These are phyloP conservation scores for Margaritifera margaritifera DNA, from an alignment of 2,888 invertebrate species.

Conservation along the genomic window DNA sequence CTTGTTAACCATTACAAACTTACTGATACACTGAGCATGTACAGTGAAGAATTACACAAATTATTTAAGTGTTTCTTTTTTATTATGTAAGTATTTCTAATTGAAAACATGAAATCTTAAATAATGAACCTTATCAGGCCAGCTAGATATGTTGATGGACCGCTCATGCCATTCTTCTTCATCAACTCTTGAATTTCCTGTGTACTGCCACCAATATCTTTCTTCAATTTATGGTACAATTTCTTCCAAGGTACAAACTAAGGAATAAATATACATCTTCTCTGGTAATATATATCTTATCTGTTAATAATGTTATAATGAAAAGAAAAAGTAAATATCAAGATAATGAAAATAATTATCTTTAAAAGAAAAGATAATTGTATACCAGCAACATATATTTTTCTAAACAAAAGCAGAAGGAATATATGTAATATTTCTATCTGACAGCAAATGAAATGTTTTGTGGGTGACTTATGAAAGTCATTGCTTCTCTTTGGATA, in stretches of 20 bases:
- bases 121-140: slow-evolving; percentile 50
- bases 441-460: too few species aligned
- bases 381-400: not conserved
- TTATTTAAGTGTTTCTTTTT: too few species aligned
- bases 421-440: slow-evolving; percentile 9
- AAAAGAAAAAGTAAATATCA: not conserved
- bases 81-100: too few species aligned
- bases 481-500: too few species aligned
- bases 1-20: too few species aligned
- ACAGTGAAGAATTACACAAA: too few species aligned
- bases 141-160: slow-evolving; percentile 37
- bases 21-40: too few species aligned
- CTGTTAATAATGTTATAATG: not conserved
- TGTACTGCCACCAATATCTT: slow-evolving; percentile 19
- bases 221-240: slow-evolving; percentile 52
- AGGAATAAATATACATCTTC: too few species aligned
- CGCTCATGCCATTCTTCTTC: slow-evolving; percentile 42
- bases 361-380: too few species aligned
- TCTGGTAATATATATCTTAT: not conserved
- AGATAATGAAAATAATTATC: too few species aligned
- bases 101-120: not conserved
- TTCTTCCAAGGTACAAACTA: slow-evolving; percentile 68
- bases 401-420: slow-evolving; percentile 20
- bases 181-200: slow-evolving; percentile 35
- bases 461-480: too few species aligned